Conservation (phyloP, 2,797 vertebrate genomes). For the Pseudotriccus pelzelni region DNA sequence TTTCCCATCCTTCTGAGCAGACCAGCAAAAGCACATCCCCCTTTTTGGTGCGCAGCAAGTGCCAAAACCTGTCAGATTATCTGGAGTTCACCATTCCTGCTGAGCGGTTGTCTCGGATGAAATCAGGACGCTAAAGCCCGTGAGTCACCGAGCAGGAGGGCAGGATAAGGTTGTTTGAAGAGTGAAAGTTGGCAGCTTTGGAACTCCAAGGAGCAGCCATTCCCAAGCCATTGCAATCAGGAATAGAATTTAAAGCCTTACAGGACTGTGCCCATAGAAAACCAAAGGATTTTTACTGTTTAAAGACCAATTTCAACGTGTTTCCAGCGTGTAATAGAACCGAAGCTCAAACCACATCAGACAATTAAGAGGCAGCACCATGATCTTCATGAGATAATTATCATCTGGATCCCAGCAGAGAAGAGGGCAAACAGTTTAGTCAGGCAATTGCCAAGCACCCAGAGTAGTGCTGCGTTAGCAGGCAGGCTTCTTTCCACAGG, state of each 20-base stretch:
- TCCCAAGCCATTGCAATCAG: accelerated
- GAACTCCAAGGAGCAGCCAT: not conserved
- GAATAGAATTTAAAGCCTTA: not conserved
- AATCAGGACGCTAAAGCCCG: not conserved
- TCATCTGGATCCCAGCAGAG: not conserved
- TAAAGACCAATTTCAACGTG: not conserved
- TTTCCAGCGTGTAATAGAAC: not conserved
- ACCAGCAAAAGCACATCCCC: not conserved
- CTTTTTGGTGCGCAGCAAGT: not conserved
- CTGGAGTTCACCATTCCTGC: not conserved
- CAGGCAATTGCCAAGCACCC: not conserved
- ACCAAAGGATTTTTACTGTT: not conserved
- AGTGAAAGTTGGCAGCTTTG: not conserved
- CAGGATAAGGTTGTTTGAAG: not conserved
- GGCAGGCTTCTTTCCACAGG: not conserved
- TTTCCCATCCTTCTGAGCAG: not conserved
- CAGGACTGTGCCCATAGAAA: not conserved
- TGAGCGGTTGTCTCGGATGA: not conserved
- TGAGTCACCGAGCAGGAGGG: not conserved
- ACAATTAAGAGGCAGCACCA: not conserved
- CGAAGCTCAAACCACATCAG: not conserved
- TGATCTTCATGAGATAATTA: not conserved
- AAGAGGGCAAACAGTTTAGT: not conserved
- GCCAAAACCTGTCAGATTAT: not conserved
- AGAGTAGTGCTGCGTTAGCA: not conserved